A percentile compares a stretch with the other conserved stretches of the same genome.
phyloP scores from a whole-genome alignment of 1,140 invertebrate species.

The Danaus plexippus region DNA sequence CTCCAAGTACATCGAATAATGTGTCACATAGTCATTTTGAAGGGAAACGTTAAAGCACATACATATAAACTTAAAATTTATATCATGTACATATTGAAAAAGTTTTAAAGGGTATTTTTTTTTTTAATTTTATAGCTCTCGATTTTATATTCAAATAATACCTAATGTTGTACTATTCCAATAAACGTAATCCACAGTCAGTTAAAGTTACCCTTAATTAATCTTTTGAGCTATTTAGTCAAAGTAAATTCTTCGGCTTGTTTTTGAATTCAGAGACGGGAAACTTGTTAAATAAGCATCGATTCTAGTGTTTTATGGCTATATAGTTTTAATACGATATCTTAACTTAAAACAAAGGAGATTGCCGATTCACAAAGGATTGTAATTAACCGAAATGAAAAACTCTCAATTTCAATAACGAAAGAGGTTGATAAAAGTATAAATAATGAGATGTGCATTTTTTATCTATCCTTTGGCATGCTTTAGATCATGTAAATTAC shows the following conservation, averaged over 20 bases:
- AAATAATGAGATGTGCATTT: constrained; percentile 12
- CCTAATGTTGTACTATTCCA: neutral
- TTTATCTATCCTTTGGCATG: neutral
- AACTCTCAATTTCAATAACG: no score
- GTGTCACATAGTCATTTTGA: no score
- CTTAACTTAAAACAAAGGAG: constrained; percentile 28
- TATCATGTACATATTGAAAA: no score
- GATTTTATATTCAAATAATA: constrained; percentile 4
- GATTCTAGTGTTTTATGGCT: constrained; percentile 21
- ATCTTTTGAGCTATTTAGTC: constrained; percentile 64
- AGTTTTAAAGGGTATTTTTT: no score
- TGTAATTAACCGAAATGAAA: no score
- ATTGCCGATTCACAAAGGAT: neutral
- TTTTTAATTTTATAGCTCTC: no score
- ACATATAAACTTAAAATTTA: no score
- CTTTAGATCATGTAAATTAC: constrained; percentile 28
- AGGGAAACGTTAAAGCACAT: no score
- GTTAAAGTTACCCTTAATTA: constrained; percentile 45
- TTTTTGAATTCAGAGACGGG: constrained; percentile 55
- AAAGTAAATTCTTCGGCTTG: constrained; percentile 58
- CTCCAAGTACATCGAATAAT: neutral
- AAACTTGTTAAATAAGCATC: constrained; percentile 61
- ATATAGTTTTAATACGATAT: constrained; percentile 43
- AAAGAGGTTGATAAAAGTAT: no score
- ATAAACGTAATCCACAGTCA: constrained; percentile 4